These are phyloP conservation scores for Champsocephalus gunnari DNA, from an alignment of 2,797 vertebrate genomes.

Conservation along the genomic window DNA sequence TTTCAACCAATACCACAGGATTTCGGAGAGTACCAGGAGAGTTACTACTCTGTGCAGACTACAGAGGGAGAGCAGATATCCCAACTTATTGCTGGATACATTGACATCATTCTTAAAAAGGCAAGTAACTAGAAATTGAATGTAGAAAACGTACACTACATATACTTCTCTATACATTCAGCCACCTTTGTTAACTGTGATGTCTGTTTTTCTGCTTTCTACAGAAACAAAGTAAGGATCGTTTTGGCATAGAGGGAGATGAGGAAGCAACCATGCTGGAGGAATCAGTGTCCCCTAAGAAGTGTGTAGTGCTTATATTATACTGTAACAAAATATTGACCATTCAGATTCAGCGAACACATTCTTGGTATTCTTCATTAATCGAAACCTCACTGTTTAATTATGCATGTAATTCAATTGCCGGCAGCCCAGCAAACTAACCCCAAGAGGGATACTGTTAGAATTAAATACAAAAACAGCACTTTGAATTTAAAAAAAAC, in stretches of 20 bases:
- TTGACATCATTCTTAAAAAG: conserved; percentile 99
- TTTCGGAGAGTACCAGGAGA: conserved; percentile 99
- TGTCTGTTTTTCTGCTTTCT: conserved; percentile 22
- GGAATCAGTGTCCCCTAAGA: conserved; percentile 98
- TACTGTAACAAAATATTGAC: conserved; percentile 39
- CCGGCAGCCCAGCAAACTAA: conserved; percentile 36
- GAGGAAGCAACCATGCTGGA: conserved; percentile 99
- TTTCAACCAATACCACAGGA: conserved; percentile 83
- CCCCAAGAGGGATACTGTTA: conserved; percentile 38
- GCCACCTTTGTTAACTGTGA: not conserved
- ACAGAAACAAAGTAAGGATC: conserved; percentile 99
- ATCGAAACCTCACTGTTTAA: conserved; percentile 57
- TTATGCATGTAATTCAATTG: conserved; percentile 67
- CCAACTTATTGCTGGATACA: conserved; percentile 98
- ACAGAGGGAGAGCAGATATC: conserved; percentile 99
- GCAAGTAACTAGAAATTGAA: conserved; percentile 70
- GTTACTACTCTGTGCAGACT: conserved; percentile 98
- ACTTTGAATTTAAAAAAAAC: conserved; percentile 26
- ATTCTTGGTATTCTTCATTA: conserved; percentile 46
- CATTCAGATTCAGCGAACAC: conserved; percentile 25
- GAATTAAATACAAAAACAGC: conserved; percentile 47
- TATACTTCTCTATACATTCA: not conserved
- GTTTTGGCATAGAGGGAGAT: conserved; percentile 97
- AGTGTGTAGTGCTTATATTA: conserved; percentile 82
- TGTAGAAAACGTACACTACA: not conserved